A percentile compares a stretch with the other conserved stretches of the same genome.
Evolutionary conservation across 2,888 invertebrate species (phyloP).

Genomic region (Pogonocherus hispidulus): DNA sequence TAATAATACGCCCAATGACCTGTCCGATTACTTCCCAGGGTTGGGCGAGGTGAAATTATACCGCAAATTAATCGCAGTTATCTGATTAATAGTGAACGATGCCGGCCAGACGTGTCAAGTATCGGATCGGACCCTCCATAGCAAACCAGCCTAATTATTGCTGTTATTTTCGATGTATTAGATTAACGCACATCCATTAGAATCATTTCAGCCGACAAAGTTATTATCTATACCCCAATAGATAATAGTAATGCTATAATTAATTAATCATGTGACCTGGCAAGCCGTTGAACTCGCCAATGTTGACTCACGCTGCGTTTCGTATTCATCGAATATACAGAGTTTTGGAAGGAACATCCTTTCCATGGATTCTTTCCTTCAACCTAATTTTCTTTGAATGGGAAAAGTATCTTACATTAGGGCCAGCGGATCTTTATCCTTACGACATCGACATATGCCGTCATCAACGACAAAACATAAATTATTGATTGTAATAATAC

Average conservation of each 20-base stretch:
- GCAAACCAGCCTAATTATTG: conserved; percentile 9
- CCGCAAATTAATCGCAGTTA: conserved; percentile 9
- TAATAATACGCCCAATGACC: conserved; percentile 13
- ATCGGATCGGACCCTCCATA: conserved; percentile 6
- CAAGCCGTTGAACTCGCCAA: background rate
- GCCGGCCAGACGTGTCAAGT: conserved; percentile 7
- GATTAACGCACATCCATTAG: conserved; percentile 20
- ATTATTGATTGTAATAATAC: too few relatives aligned
- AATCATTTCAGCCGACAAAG: conserved; percentile 4
- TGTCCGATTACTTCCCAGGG: conserved; percentile 10
- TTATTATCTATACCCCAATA: background rate
- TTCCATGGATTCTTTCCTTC: too few relatives aligned
- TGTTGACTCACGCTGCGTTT: too few relatives aligned
- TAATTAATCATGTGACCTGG: background rate
- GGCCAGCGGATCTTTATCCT: too few relatives aligned
- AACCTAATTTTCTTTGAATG: too few relatives aligned
- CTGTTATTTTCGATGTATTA: background rate
- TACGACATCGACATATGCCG: too few relatives aligned
- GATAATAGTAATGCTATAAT: too few relatives aligned
- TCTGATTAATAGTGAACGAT: conserved; percentile 21
- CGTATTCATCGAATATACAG: too few relatives aligned
- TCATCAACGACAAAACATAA: too few relatives aligned
- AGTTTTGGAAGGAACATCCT: too few relatives aligned
- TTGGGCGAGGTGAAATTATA: conserved; percentile 18
- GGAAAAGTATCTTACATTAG: too few relatives aligned